These are phyloP conservation scores for Tridacna crocea DNA, from an alignment of 2,888 invertebrate species.

Conservation along the genomic window DNA sequence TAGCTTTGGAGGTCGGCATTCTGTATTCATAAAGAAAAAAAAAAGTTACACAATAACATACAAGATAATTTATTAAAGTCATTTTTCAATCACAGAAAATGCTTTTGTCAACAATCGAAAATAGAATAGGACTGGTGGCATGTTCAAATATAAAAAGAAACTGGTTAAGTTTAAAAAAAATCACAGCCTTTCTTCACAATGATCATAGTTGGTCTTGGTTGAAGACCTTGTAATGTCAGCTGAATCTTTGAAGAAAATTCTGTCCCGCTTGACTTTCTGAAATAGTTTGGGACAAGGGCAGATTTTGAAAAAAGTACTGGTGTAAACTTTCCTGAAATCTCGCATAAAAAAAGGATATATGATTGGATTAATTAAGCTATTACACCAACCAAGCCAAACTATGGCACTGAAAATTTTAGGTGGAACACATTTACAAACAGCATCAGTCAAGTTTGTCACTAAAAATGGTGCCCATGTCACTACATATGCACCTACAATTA, in stretches of 20 bases:
- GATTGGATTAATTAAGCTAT: slow-evolving; percentile 77
- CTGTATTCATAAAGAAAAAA: too few species aligned
- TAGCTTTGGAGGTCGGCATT: too few species aligned
- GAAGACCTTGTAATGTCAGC: slow-evolving; percentile 5
- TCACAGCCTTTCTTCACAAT: slow-evolving; percentile 26
- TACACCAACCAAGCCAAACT: slow-evolving; percentile 79
- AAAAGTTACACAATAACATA: too few species aligned
- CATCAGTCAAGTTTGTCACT: slow-evolving; percentile 70
- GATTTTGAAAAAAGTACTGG: slow-evolving; percentile 56
- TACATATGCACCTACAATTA: slow-evolving; percentile 78
- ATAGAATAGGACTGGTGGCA: too few species aligned
- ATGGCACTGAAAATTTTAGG: slow-evolving; percentile 68
- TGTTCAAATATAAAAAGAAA: too few species aligned
- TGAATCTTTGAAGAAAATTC: slow-evolving; percentile 39
- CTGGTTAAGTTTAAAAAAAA: too few species aligned
- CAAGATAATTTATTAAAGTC: too few species aligned
- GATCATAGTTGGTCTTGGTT: slow-evolving; percentile 8
- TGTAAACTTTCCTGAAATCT: slow-evolving; percentile 77
- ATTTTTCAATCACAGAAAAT: too few species aligned
- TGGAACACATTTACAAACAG: slow-evolving; percentile 72
- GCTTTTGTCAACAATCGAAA: too few species aligned
- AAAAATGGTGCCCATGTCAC: slow-evolving; percentile 79
- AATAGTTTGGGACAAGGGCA: slow-evolving; percentile 64
- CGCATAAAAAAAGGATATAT: slow-evolving; percentile 79
- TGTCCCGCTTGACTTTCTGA: slow-evolving; percentile 37